Percentiles rank a stretch among this genome's conserved stretches.
These are phyloP conservation scores for Myocastor coypus DNA, from an alignment of 2,113 vertebrate species.

Conservation along the genomic window DNA sequence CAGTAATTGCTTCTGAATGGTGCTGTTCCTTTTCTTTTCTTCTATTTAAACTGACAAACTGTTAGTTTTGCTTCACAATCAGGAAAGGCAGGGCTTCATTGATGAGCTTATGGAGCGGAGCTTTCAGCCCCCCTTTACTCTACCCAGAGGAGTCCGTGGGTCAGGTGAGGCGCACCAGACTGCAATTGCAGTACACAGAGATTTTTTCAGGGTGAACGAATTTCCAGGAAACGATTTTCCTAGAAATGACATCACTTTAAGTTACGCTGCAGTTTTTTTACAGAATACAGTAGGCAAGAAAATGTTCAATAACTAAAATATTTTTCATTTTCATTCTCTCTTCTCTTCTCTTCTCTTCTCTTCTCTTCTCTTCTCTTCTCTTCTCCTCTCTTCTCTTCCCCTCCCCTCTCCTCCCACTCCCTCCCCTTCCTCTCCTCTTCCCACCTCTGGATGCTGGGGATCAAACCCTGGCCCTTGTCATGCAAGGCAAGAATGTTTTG, in stretches of 20 bases:
- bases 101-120: background rate
- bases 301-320: background rate
- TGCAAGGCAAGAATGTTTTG: background rate
- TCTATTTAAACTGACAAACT: background rate
- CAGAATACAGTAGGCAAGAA: background rate
- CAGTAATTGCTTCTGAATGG: background rate
- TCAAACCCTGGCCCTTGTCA: background rate
- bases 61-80: background rate
- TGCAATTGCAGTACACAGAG: background rate
- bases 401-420: no score
- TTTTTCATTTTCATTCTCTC: background rate
- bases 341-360: no score
- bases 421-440: no score
- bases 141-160: background rate
- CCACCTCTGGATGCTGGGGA: background rate
- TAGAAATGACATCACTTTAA: slow-evolving; percentile 21
- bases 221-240: background rate
- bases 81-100: background rate
- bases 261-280: background rate
- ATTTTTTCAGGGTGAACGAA: background rate
- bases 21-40: background rate
- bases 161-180: background rate
- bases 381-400: no score
- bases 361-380: no score
- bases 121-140: background rate